Evolutionary conservation across 2,888 invertebrate genomes (phyloP), one percentile per base, ranked within the genome.

Genomic region (Capitulum mitella): DNA sequence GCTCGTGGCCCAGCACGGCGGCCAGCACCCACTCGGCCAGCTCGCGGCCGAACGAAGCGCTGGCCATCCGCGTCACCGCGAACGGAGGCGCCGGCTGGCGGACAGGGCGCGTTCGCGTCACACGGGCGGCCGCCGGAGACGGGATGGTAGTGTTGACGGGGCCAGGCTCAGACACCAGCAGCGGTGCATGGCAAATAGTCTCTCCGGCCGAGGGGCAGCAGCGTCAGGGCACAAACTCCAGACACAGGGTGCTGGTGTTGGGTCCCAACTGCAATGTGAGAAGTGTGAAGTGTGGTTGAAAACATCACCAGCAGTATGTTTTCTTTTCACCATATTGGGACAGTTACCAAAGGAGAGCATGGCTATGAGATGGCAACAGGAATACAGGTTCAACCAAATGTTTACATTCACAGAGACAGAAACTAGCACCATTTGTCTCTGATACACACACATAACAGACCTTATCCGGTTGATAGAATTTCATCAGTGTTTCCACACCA

Each of bases 21-120:
- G 87, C 84, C 48, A 89, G 81, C 3, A 87, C 86, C 82, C 88
- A 89, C 83, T 89, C 89, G 0, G 86, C 85, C 87, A 89, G 89
- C 37, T 87, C 84, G 54, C 83, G 81, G 37, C 80, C 77, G 78
- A 81, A 81, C 46, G 64, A n/a, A 3, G 79, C 77, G 19, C 54
- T 61, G 19, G 70, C 78, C 79, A 81, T 51, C 26, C 81, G 79
- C 12, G 79, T 79, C 26, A 81, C 70, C 26, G 79, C 74, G 51
- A 78, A 81, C 29, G 48, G 8, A 1, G 81, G 81, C 43, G 58
- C 75, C 32, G 64, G 64, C 70, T 70, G 70, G 3, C 22, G 34
- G 64, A 32, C 61, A 29, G 61, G 3, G n/a, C 14, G 16, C 29
- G 14, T 2, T 6, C 3, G 10, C 6, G 10, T 10, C n/a, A 54